Conservation (phyloP, 2,113 vertebrate species). For the Nesoenas mayeri region DNA sequence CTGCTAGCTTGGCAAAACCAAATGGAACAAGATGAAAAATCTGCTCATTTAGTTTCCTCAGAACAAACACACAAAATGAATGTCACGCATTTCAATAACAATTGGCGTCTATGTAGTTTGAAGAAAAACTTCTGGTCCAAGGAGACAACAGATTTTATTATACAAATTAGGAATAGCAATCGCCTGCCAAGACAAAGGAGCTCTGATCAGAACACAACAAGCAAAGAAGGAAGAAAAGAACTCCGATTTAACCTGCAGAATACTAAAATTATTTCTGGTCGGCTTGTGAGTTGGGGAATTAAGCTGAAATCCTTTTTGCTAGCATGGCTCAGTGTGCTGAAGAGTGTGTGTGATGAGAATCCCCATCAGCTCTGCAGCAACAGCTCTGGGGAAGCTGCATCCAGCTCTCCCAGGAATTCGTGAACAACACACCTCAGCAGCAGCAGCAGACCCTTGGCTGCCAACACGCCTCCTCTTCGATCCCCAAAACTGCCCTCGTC, state of each 20-base stretch:
- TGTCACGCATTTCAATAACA: constrained; percentile 23
- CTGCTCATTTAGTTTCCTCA: constrained; percentile 24
- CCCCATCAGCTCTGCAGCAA: not conserved
- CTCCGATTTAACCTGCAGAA: constrained; percentile 2
- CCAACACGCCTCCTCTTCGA: not conserved
- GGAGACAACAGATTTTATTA: constrained; percentile 46
- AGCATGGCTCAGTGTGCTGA: rapidly evolving
- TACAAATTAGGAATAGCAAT: constrained; percentile 37
- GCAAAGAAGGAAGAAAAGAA: not conserved
- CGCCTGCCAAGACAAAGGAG: not conserved
- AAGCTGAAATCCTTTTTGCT: not conserved
- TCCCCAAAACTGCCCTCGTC: not conserved
- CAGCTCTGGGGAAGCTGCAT: not conserved
- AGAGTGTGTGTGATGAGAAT: not conserved
- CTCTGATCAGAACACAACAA: not conserved
- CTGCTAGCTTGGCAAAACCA: constrained; percentile 27
- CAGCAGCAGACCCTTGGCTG: not conserved
- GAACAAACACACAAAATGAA: constrained; percentile 48
- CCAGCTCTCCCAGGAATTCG: not conserved
- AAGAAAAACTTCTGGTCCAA: constrained; percentile 38
- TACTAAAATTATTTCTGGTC: not conserved
- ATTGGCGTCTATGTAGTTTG: not conserved
- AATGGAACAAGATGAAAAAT: constrained; percentile 14
- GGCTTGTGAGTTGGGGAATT: not conserved
- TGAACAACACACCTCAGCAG: not conserved